Evolutionary conservation across 2,888 invertebrate species (phyloP), one percentile per base, ranked within the genome.

Genomic region (Eudasyphora cyanicolor): DNA sequence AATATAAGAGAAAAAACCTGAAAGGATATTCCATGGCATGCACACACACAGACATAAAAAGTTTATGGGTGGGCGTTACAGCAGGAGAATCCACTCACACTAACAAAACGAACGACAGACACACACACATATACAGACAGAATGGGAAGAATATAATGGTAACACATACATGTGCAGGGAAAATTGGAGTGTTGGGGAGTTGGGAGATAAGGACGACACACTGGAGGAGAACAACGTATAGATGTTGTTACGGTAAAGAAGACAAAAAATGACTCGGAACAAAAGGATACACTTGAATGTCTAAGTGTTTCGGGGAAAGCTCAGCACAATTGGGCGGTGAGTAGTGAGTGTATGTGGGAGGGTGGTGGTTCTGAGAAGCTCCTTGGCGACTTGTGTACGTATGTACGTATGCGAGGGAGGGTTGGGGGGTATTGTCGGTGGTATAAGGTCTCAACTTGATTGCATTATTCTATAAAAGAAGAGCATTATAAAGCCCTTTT

Each of bases 61-160:
- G n/a, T n/a, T n/a, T n/a, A 89, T 87, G 88, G 87, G 89, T 89
- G 89, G 90, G 89, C 90, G 89, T 90, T 87, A 86, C 89, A 89
- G 21, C 64, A 32, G 71, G 45, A 42, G 17, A 64, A 64, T 42
- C 32, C 60, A 35, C 38, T 21, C 42, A 42, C 14, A 75, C 10
- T n/a, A n/a, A n/a, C n/a, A n/a, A n/a, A n/a, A n/a, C n/a, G n/a
- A n/a, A n/a, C n/a, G n/a, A n/a, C n/a, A n/a, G 35, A 27, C 21
- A 75, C 57, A 29, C 64, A 42, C 69, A 32, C 27, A n/a, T 32
- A 38, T 8, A 74, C 8, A 17, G 38, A 75, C 57, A 27, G 73
- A 79, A 32, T 54, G 49, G 12, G 21, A 45, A 79, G 60, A 54
- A 38, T n/a, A 75, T 49, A 74, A 78, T 57, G 60, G 54, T 64